Percentiles rank a stretch among this genome's conserved stretches.
These are phyloP conservation scores for Clivina fossor DNA, from an alignment of 2,888 invertebrate genomes.

Conservation along the genomic window DNA sequence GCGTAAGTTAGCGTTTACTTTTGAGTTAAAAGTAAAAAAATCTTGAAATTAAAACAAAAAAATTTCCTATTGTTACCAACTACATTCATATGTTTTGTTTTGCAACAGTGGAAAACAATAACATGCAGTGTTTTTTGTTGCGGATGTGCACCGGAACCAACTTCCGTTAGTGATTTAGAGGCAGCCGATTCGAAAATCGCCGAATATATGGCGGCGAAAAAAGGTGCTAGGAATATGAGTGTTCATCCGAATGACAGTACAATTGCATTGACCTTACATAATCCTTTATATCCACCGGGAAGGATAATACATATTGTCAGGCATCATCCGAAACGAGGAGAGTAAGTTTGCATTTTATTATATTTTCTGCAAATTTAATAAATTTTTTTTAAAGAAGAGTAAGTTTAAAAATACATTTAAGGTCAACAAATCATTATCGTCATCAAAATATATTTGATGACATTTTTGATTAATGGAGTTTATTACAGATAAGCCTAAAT, in stretches of 20 bases:
- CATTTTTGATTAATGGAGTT: too few relatives aligned
- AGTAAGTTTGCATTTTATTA: too few relatives aligned
- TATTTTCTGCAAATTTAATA: too few relatives aligned
- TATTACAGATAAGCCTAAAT: too few relatives aligned
- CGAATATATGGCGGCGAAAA: constrained; percentile 66
- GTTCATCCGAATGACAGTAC: constrained; percentile 69
- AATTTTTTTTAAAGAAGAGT: too few relatives aligned
- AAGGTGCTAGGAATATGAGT: constrained; percentile 63
- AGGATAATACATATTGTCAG: constrained; percentile 83
- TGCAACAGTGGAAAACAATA: constrained; percentile 80
- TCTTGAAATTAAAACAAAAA: too few relatives aligned
- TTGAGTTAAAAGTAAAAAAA: too few relatives aligned
- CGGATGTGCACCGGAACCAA: constrained; percentile 66
- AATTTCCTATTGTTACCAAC: too few relatives aligned
- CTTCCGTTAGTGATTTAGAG: constrained; percentile 67
- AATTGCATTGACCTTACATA: constrained; percentile 78
- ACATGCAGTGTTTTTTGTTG: constrained; percentile 76
- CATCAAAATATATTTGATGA: too few relatives aligned
- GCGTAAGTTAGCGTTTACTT: too few relatives aligned
- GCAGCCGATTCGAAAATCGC: constrained; percentile 63
- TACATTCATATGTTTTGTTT: constrained; percentile 49
- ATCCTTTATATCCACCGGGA: constrained; percentile 82
- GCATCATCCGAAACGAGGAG: constrained; percentile 76
- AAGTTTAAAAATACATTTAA: too few relatives aligned
- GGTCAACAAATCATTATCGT: too few relatives aligned